Conservation (phyloP, 1,140 invertebrate genomes). For the Hesperophylax magnus region DNA sequence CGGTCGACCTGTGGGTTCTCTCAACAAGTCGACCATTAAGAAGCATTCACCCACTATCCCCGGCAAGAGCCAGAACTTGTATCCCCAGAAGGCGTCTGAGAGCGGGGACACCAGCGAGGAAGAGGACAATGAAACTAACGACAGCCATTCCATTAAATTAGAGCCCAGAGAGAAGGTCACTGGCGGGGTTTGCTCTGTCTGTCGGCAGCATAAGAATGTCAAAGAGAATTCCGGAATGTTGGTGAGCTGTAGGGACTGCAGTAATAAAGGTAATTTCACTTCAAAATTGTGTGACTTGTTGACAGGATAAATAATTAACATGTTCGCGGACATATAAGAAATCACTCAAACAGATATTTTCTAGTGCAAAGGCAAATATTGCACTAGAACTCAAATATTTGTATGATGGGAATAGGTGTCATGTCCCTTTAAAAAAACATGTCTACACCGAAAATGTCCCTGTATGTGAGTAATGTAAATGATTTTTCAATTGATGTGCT, state of each 20-base stretch:
- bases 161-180: constrained; percentile 50
- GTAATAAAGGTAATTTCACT: constrained; percentile 78
- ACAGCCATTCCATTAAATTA: constrained; percentile 40
- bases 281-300: not conserved
- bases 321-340: too few relatives aligned
- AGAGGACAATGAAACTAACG: constrained; percentile 60
- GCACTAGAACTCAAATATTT: too few relatives aligned
- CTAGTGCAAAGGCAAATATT: too few relatives aligned
- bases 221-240: constrained; percentile 76
- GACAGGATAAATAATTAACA: too few relatives aligned
- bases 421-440: too few relatives aligned
- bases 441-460: too few relatives aligned
- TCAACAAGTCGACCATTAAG: constrained; percentile 73
- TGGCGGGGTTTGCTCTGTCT: constrained; percentile 73
- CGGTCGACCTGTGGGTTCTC: constrained; percentile 73
- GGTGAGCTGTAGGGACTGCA: constrained; percentile 84
- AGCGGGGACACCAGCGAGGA: constrained; percentile 60
- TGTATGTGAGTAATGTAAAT: too few relatives aligned
- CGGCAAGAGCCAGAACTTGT: constrained; percentile 18
- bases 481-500: too few relatives aligned
- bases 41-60: constrained; percentile 59
- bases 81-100: constrained; percentile 53
- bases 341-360: too few relatives aligned
- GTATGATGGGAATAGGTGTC: too few relatives aligned
- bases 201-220: constrained; percentile 69